Conservation (phyloP, 2,113 vertebrate species). For the Etheostoma spectabile region DNA sequence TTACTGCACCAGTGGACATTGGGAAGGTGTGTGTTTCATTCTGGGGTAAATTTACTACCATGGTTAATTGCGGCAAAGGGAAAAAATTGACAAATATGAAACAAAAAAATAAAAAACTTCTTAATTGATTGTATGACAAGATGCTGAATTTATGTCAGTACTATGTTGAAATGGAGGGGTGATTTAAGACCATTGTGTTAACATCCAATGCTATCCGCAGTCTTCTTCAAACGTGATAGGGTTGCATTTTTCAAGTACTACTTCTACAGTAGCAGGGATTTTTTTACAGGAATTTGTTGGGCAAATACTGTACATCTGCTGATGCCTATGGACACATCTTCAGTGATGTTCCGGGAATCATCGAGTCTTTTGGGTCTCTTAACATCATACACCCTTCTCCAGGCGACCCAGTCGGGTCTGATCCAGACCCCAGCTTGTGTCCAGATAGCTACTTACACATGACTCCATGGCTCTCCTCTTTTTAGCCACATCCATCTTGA, state of each 20-base stretch:
- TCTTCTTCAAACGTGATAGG: neutral
- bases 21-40: neutral
- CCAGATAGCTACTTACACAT: neutral
- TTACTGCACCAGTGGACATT: constrained; percentile 26
- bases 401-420: neutral
- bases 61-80: neutral
- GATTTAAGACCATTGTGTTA: neutral
- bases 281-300: neutral
- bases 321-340: neutral
- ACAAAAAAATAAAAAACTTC: neutral
- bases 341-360: neutral
- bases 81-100: neutral
- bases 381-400: neutral
- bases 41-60: neutral
- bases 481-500: neutral
- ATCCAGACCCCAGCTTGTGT: constrained; percentile 6
- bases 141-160: neutral
- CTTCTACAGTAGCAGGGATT: neutral
- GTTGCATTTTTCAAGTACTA: neutral
- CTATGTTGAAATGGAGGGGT: neutral
- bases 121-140: neutral
- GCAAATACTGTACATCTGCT: neutral
- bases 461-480: neutral
- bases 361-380: neutral
- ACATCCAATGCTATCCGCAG: neutral